Base-by-base conservation (phyloP, 2,113 vertebrate species). In the Epinephelus moara region DNA sequence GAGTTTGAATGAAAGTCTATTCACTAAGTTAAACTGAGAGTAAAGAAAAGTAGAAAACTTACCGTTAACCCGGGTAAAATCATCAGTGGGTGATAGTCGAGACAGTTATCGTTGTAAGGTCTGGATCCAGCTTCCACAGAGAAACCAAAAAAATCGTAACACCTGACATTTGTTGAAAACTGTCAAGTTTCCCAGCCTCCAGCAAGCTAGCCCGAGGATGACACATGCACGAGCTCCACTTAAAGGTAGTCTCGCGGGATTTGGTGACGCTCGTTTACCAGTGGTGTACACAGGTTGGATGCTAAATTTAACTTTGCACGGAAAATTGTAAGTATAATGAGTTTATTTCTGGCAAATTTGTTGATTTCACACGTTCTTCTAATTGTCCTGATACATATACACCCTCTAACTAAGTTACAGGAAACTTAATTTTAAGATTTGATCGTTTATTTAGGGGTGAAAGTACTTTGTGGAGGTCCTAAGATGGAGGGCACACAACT, bases 141-240 rank as follows among this genome's bases (percentile, higher is more conserved):
- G 19, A 25, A 40, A 47, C 37, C 0, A 6, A 4, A 55, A 23
- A n/a, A 2, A 17, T 3, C 9, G 37, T 0, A 40, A 56, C n/a
- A 14, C 1, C 40, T 18, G n/a, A 56, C 66, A 50, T 23, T 10
- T 21, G 53, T 11, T 30, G 0, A 21, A 60, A 79, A 27, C 15
- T 1, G 10, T 37, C 3, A 64, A 50, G 37, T 93, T 91, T 81
- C 3, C 4, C 3, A 68, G 56, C 56, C 18, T 14, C 19, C 40
- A 11, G 15, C 49, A 33, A 53, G n/a, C 17, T 37, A 23, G 11
- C 50, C 49, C 1, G 50, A 57, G 18, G 19, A 15, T 11, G 7
- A 4, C 70, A 37, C 18, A 76, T 80, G 91, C 76, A 89, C 90
- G 88, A 84, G 90, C 83, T 18, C 57, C 37, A 25, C 49, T 59